Conservation (phyloP, 2,888 invertebrate genomes). For the Neoscelio sp. region DNA sequence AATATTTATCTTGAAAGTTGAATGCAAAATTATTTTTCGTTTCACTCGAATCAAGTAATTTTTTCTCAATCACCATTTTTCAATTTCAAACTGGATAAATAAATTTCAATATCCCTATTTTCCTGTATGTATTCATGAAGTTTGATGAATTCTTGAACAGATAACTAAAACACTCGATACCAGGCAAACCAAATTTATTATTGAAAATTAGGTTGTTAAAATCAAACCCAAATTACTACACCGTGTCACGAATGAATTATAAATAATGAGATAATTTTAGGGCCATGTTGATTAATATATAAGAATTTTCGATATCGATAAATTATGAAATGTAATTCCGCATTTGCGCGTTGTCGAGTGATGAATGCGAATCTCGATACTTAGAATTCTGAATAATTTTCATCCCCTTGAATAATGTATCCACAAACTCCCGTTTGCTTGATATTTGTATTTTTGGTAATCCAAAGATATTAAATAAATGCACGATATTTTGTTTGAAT, state of each 20-base stretch:
- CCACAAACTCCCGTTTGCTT: conserved; percentile 12
- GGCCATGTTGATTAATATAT: too few relatives aligned
- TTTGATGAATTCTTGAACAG: too few relatives aligned
- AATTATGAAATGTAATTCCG: conserved; percentile 41
- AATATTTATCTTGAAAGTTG: too few relatives aligned
- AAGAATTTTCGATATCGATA: conserved; percentile 19
- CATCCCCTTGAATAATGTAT: conserved; percentile 11
- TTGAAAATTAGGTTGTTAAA: too few relatives aligned
- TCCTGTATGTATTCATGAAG: too few relatives aligned
- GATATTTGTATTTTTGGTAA: conserved; percentile 5
- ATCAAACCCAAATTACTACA: too few relatives aligned
- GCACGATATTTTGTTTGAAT: background rate
- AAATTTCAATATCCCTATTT: too few relatives aligned
- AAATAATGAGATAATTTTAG: too few relatives aligned
- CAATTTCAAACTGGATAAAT: background rate
- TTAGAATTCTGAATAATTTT: conserved; percentile 46
- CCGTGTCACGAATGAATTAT: too few relatives aligned
- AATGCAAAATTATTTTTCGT: too few relatives aligned
- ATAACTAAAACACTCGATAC: too few relatives aligned
- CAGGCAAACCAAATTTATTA: too few relatives aligned
- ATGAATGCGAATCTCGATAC: conserved; percentile 46
- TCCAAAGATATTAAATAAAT: background rate
- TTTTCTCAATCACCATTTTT: conserved; percentile 1
- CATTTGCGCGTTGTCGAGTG: conserved; percentile 33
- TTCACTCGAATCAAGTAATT: background rate